Evolutionary conservation across 2,888 invertebrate genomes (phyloP), one percentile per base, ranked within the genome.

Genomic region (Iselma pallidipennis): DNA sequence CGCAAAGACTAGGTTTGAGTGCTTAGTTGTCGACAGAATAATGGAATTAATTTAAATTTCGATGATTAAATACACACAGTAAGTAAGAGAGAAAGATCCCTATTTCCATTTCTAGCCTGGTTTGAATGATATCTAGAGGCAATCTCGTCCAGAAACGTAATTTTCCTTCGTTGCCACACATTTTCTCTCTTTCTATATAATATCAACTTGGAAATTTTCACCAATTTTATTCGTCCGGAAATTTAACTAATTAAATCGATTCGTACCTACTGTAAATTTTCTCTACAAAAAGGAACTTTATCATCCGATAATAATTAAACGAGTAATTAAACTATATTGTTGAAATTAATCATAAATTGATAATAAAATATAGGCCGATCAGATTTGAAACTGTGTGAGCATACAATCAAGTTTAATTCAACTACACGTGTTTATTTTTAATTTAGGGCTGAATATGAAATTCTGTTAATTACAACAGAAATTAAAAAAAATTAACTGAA

Each of bases 271-370:
- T 21, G 45, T 21, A 21, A 29, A 45, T 45, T 45, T 45, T 7
- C 2, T 45, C 16, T 16, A 3, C 10, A 2, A 45, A n/a, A 54
- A 57, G 57, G 31, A 61, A 52, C 31, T 49, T 48, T 52, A 45
- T 51, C 55, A 56, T 42, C 42, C 26, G 23, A 26, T 52, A 52
- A 52, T 56, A 69, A 71, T 69, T 64, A 67, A 51, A 49, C 65
- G 63, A 61, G 66, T 71, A 72, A 71, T 72, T 72, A 71, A 70
- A 70, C 69, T 72, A 68, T 66, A 68, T 71, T 72, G 66, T 70
- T 64, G 55, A 69, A 72, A 70, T 71, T 71, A 67, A 67, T 62
- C 59, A 62, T 56, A 57, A 58, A 59, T 61, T 55, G 57, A 54
- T 55, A 54, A 55, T 66, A 71, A 71, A 70, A 66, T 64, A 65